Percentiles rank a stretch among this genome's conserved stretches.
Conservation (phyloP, 2,888 invertebrate genomes). For the Arge pagana region DNA sequence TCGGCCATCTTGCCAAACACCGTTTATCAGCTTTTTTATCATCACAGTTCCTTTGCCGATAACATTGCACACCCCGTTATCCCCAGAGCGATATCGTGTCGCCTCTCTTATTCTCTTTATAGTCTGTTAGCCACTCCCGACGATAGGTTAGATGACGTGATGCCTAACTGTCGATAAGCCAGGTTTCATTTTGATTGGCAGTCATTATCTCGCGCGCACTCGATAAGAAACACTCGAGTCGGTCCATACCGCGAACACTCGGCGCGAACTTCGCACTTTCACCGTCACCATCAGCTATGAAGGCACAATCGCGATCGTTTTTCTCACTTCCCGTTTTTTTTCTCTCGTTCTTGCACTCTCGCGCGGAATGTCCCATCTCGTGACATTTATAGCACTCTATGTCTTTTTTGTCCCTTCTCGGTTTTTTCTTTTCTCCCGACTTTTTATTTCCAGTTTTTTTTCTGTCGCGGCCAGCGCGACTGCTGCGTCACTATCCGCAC, state of each 20-base stretch:
- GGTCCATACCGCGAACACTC: too few species aligned
- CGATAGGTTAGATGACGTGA: constrained; percentile 21
- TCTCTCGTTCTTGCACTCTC: constrained; percentile 21
- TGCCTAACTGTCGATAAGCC: constrained; percentile 18
- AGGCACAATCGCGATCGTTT: constrained; percentile 23
- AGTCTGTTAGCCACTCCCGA: constrained; percentile 29
- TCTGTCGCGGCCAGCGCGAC: constrained; percentile 26
- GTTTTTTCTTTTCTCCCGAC: constrained; percentile 10
- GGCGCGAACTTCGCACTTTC: too few species aligned
- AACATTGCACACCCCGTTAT: constrained; percentile 30
- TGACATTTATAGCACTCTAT: constrained; percentile 26
- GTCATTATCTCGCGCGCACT: too few species aligned
- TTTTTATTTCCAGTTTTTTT: background rate
- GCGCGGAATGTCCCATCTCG: constrained; percentile 23
- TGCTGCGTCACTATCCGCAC: constrained; percentile 11
- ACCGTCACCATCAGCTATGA: too few species aligned
- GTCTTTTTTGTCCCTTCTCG: constrained; percentile 1
- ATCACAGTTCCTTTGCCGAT: constrained; percentile 30
- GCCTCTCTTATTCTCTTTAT: constrained; percentile 15
- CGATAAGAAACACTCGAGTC: too few species aligned
- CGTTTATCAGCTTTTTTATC: constrained; percentile 25
- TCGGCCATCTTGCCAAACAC: constrained; percentile 25
- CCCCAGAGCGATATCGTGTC: constrained; percentile 27
- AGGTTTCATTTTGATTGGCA: background rate
- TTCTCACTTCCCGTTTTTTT: background rate